Base-by-base conservation (phyloP, 2,888 invertebrate species). In the Pristionchus exspectatus region DNA sequence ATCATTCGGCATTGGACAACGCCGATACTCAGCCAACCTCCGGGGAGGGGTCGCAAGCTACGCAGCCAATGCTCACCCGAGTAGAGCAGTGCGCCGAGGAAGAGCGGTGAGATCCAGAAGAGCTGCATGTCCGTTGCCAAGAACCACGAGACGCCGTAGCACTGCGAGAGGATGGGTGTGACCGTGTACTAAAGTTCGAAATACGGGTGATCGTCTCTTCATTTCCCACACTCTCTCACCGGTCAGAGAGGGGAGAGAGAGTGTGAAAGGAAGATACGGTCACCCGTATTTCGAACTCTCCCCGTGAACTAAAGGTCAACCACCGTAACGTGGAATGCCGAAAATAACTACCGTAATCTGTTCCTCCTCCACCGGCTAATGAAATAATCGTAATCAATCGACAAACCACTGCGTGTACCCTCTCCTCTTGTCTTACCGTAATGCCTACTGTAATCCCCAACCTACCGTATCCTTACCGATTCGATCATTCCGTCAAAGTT, bases 131-230 rank as follows among this genome's bases (percentile, higher is more conserved):
- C 92, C 16, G 89, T 84, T 9, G 91, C 92, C 30, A 92, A 89
- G 77, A 91, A 92, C 92, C 92, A 92, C 4, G 91, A 88, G 24
- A 90, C 85, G 5, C 87, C 90, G 69, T 92, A 92, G 72, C 92
- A 92, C 81, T 92, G 90, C 44, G 44, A 50, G 44, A 50, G 44
- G 44, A 50, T 50, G 44, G 44, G 44, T 50, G 44, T 50, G 10
- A 50, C 44, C 44, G 44, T 50, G 44, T 50, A 50, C 44, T 50
- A 50, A 50, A 50, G 44, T 0, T 50, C 44, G 44, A 50, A 38
- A 5, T 38, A 38, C 38, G 38, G 38, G 38, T 38, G 38, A 59
- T 21, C 18, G 18, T 59, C 59, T 59, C 59, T 21, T 59, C 59
- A 21, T 59, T 59, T 59, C 59, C 59, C 59, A 38, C 38, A 38